A percentile compares a stretch with the other conserved stretches of the same genome.
Conservation (phyloP, 2,888 invertebrate species). For the Xylota segnis region DNA sequence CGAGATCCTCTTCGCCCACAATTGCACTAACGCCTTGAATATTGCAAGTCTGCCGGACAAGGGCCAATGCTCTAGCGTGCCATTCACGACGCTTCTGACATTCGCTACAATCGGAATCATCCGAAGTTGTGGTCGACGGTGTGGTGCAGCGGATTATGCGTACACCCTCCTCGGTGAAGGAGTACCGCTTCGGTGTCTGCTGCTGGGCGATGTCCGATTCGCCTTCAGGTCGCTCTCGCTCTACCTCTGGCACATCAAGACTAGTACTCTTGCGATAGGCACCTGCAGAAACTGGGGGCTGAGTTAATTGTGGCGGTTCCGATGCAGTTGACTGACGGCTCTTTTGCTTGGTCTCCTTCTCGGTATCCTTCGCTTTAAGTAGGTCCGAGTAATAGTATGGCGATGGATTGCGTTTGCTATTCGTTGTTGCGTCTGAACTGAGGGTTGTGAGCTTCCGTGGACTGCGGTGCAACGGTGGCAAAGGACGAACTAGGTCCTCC, state of each 20-base stretch:
- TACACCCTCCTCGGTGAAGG: constrained; percentile 89
- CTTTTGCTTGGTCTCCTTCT: constrained; percentile 81
- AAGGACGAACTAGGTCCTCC: constrained; percentile 85
- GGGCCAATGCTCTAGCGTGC: constrained; percentile 84
- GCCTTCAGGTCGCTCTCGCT: constrained; percentile 74
- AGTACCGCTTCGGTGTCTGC: constrained; percentile 87
- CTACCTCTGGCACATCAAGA: constrained; percentile 88
- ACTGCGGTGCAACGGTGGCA: constrained; percentile 83
- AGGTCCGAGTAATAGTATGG: constrained; percentile 94
- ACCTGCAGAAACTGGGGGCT: constrained; percentile 82
- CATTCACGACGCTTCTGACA: constrained; percentile 84
- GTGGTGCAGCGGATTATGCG: constrained; percentile 84
- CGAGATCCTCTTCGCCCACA: constrained; percentile 76
- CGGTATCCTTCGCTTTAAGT: constrained; percentile 85
- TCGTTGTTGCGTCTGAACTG: constrained; percentile 78
- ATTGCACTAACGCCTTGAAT: constrained; percentile 80
- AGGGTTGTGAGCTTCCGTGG: constrained; percentile 81
- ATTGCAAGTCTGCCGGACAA: constrained; percentile 84
- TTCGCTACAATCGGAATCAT: constrained; percentile 85
- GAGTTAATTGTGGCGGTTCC: constrained; percentile 84
- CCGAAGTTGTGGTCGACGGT: constrained; percentile 84
- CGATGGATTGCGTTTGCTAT: constrained; percentile 89
- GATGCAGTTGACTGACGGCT: constrained; percentile 84
- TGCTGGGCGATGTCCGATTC: constrained; percentile 42
- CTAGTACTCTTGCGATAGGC: constrained; percentile 90